Conservation (phyloP, 2,113 vertebrate species). For the Aix galericulata region DNA sequence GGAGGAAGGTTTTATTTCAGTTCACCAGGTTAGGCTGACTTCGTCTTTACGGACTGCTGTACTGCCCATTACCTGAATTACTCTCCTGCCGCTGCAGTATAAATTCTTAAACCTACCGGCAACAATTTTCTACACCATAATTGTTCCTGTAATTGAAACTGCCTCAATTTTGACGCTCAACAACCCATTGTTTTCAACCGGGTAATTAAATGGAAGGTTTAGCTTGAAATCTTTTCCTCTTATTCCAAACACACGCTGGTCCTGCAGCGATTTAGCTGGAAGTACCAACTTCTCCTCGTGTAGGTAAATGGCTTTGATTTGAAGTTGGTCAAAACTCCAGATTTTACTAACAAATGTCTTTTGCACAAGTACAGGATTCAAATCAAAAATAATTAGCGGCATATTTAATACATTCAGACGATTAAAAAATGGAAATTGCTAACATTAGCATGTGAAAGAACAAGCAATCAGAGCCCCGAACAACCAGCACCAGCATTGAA, state of each 20-base stretch:
- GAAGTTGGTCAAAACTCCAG: slow-evolving; percentile 1
- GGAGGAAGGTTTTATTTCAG: not conserved
- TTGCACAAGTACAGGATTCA: not conserved
- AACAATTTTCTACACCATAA: slow-evolving; percentile 18
- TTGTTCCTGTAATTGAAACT: slow-evolving; percentile 50
- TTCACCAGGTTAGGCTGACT: not conserved
- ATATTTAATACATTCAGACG: not conserved
- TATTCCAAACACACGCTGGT: not conserved
- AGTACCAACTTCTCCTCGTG: not conserved
- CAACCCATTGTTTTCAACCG: slow-evolving; percentile 22
- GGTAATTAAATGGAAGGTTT: slow-evolving; percentile 55
- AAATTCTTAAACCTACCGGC: slow-evolving; percentile 6
- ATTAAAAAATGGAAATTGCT: slow-evolving; percentile 38
- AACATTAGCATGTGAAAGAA: slow-evolving; percentile 25
- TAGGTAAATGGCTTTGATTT: not conserved
- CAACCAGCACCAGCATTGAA: not conserved
- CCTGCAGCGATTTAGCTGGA: not conserved
- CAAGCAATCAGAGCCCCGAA: slow-evolving; percentile 2
- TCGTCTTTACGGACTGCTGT: not conserved
- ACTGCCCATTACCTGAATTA: slow-evolving; percentile 1
- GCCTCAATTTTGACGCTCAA: slow-evolving; percentile 33
- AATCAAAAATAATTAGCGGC: slow-evolving; percentile 20
- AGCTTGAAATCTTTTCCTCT: not conserved
- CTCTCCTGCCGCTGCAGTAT: not conserved
- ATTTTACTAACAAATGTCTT: not conserved